Evolutionary conservation across 53 echinoderm and acorn worm species (phyloP), one percentile per base, ranked within the genome.

Genomic region (Hippasteria phrygiana): DNA sequence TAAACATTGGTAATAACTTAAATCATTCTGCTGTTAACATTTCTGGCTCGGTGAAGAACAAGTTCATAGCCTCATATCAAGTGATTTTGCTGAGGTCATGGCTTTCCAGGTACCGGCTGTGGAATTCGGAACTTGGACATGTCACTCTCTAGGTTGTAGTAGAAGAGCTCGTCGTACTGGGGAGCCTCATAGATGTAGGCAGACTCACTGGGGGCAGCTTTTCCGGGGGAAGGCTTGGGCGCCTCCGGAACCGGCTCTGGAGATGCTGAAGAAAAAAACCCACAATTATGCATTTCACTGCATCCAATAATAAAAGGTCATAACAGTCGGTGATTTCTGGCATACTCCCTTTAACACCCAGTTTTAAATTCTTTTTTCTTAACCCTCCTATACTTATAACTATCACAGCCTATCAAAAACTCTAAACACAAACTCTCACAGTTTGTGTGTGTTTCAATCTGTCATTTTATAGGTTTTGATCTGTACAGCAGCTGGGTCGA

Each of bases 41-140:
- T 51, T 20, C 16, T 12, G 51, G 5, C 51, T 51, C 16, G 51
- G 2, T 2, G n/a, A n/a, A 17, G 51, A 51, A 8, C 16, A 20
- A 51, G 51, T 12, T 8, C 20, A 51, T n/a, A n/a, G n/a, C n/a
- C n/a, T 51, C 51, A 51, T 20, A 8, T 1, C 51, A 14, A 0
- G 51, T 17, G 26, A 22, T 59, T 26, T 59, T 8, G 59, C 7
- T 26, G 7, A 20, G 8, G 7, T 51, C 51, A 76, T 53, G 87
- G 90, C 79, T 77, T 82, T 43, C 78, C 82, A 13, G 95, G 92
- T 36, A 41, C 64, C 2, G 96, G 96, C 70, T 96, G 96, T 0
- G 91, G 71, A 88, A 93, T 76, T 40, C 96, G 87, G 53, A 73
- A 43, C 59, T 96, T 96, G 16, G 75, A 36, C 96, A 96, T 96